Evolutionary conservation across 1,140 invertebrate species (phyloP).

Genomic region (Bombus turneri): DNA sequence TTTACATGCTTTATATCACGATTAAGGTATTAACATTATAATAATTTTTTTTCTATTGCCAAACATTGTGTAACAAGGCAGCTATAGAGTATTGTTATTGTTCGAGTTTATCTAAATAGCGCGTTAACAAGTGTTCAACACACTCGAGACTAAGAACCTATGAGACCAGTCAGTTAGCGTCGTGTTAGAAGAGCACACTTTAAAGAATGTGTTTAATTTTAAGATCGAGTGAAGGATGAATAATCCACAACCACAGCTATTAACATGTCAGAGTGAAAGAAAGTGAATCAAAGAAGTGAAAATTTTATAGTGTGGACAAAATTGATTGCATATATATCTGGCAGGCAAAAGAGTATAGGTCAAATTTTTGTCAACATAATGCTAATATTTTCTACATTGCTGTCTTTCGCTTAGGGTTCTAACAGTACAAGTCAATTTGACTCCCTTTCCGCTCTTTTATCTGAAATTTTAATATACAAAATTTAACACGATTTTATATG

Average conservation of each 20-base stretch:
- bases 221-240: not conserved
- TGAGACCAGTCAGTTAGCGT: not conserved
- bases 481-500: too few species aligned
- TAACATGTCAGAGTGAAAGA: not conserved
- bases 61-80: conserved; percentile 52
- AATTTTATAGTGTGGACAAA: not conserved
- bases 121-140: conserved; percentile 47
- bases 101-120: conserved; percentile 22
- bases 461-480: too few species aligned
- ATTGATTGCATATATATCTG: not conserved
- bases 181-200: not conserved
- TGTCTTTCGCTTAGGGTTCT: too few species aligned
- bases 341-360: too few species aligned
- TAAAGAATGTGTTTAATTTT: not conserved
- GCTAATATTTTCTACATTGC: too few species aligned
- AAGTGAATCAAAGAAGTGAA: not conserved
- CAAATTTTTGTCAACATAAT: too few species aligned
- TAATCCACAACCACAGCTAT: not conserved
- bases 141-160: not conserved
- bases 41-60: conserved; percentile 50
- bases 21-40: conserved; percentile 60
- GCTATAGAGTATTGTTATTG: conserved; percentile 38
- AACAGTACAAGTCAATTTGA: too few species aligned
- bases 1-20: conserved; percentile 44
- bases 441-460: too few species aligned